Evolutionary conservation across 2,888 invertebrate genomes (phyloP).

Genomic region (Lapara coniferarum): DNA sequence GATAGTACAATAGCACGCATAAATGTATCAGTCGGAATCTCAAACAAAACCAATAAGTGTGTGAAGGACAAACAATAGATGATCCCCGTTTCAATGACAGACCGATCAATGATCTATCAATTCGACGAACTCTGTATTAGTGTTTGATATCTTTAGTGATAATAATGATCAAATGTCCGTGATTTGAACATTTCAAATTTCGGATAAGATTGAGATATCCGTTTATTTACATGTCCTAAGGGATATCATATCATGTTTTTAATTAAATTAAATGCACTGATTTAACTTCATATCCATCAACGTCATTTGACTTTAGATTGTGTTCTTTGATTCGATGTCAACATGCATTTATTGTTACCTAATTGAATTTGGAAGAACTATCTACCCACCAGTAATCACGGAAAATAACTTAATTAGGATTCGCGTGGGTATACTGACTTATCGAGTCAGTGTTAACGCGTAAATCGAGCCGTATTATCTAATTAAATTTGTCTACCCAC

Average conservation of each 20-base stretch:
- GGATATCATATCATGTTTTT: neutral
- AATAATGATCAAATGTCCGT: constrained; percentile 8
- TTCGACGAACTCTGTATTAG: neutral
- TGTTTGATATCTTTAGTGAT: constrained; percentile 23
- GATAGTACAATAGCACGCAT: neutral
- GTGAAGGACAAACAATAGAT: neutral
- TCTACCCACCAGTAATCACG: too few species aligned
- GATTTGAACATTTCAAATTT: constrained; percentile 8
- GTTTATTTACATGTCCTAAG: neutral
- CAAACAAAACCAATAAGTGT: neutral
- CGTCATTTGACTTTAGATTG: neutral
- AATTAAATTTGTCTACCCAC: too few species aligned
- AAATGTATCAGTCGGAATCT: neutral
- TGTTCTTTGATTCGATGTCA: neutral
- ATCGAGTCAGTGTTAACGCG: too few species aligned
- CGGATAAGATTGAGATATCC: constrained; percentile 17
- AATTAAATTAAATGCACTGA: neutral
- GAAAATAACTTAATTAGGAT: too few species aligned
- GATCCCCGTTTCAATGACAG: constrained; percentile 16
- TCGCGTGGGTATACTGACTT: too few species aligned
- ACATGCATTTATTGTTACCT: neutral
- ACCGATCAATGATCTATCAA: neutral
- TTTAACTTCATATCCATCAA: neutral
- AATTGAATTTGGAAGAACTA: too few species aligned
- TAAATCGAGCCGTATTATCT: too few species aligned